A percentile compares a stretch with the other conserved stretches of the same genome.
phyloP scores from a whole-genome alignment of 2,888 invertebrate species.

The Callyntrura sp. region DNA sequence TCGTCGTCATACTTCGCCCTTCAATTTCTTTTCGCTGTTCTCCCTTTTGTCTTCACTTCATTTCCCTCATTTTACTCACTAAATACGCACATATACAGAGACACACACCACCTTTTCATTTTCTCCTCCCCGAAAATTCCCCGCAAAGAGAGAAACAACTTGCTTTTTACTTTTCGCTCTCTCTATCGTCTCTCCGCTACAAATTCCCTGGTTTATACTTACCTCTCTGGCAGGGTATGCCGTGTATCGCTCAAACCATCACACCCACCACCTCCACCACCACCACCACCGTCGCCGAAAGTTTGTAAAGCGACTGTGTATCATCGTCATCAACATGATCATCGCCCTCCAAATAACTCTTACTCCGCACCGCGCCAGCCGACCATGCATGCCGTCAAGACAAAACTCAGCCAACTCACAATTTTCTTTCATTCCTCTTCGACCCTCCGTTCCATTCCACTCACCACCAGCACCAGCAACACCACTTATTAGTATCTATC shows the following conservation, averaged over 20 bases:
- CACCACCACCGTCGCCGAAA: not conserved
- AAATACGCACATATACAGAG: constrained; percentile 11
- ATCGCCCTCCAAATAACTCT: not conserved
- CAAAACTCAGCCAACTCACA: constrained; percentile 21
- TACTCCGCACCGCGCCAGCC: constrained; percentile 17
- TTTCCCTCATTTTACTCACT: constrained; percentile 4
- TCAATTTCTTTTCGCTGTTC: not conserved
- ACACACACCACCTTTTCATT: constrained; percentile 49
- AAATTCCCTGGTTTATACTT: constrained; percentile 9
- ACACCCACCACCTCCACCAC: constrained; percentile 11
- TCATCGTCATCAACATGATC: not conserved
- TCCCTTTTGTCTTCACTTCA: constrained; percentile 52
- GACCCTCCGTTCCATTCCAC: constrained; percentile 26
- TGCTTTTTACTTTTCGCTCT: not conserved
- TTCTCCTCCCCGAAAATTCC: constrained; percentile 31
- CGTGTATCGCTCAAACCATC: not conserved
- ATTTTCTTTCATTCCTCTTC: constrained; percentile 15
- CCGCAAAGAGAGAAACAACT: not conserved
- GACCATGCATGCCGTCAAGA: constrained; percentile 31
- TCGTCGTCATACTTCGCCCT: not conserved
- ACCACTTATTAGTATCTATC: too few relatives aligned
- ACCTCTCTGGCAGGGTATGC: too few relatives aligned
- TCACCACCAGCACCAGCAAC: not conserved
- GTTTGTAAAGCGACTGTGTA: not conserved
- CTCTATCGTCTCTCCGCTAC: not conserved